A percentile compares a stretch with the other conserved stretches of the same genome.
These are phyloP conservation scores for Lasioglossum marginatum DNA, from an alignment of 2,888 invertebrate species.

Conservation along the genomic window DNA sequence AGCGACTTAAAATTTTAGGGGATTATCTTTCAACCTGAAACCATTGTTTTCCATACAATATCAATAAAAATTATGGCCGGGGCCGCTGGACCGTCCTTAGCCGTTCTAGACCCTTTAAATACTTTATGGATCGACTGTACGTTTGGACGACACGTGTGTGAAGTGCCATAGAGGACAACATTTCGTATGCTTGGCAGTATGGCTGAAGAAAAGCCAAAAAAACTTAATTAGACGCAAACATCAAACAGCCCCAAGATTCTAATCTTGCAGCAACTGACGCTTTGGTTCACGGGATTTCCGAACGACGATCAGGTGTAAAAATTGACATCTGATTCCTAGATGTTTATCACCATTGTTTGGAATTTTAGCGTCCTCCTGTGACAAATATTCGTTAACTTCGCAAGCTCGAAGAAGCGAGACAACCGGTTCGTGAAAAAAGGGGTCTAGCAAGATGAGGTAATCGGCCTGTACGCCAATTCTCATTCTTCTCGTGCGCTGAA, in stretches of 20 bases:
- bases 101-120: too few relatives aligned
- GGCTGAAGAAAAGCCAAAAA: neutral
- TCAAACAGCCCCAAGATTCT: neutral
- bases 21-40: too few relatives aligned
- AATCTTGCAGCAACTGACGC: neutral
- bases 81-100: too few relatives aligned
- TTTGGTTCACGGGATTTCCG: neutral
- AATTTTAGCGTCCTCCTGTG: neutral
- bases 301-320: constrained; percentile 2
- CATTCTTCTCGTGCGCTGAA: too few relatives aligned
- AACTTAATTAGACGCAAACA: neutral
- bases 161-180: neutral
- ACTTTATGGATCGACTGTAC: too few relatives aligned
- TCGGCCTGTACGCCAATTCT: neutral
- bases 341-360: constrained; percentile 6
- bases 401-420: neutral
- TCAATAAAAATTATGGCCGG: too few relatives aligned
- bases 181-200: neutral
- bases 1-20: too few relatives aligned
- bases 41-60: too few relatives aligned
- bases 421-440: neutral
- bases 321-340: neutral
- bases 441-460: neutral
- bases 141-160: neutral
- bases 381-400: neutral